Conservation (phyloP, 64 coral and sea anemone species). For the Hydrozoanthus tunicans region DNA sequence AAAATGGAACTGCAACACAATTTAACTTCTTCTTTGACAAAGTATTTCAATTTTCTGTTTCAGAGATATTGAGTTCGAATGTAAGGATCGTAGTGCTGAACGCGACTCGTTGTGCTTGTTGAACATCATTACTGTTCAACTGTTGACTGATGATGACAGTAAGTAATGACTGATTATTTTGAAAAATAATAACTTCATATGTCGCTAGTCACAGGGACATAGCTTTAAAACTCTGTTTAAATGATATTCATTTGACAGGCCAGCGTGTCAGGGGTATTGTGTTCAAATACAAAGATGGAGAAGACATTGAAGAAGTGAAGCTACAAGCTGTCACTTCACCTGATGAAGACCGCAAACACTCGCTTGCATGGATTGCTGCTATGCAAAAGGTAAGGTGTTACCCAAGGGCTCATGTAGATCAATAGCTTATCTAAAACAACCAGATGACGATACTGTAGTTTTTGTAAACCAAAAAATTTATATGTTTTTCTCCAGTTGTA, state of each 20-base stretch:
- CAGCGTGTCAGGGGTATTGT: conserved; percentile 73
- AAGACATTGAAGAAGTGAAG: conserved; percentile 67
- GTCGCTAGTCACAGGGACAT: no score
- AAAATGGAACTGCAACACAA: background rate
- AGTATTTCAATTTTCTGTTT: background rate
- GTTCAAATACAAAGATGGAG: conserved; percentile 86
- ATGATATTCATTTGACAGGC: background rate
- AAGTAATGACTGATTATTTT: background rate
- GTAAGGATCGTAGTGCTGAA: conserved; percentile 69
- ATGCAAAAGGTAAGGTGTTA: conserved; percentile 92
- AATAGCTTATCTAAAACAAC: no score
- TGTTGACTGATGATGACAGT: conserved; percentile 85
- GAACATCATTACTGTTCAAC: conserved; percentile 85
- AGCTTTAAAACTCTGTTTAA: background rate
- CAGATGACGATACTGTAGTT: no score
- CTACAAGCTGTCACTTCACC: conserved; percentile 66
- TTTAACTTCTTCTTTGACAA: background rate
- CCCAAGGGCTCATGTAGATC: no score
- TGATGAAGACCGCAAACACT: conserved; percentile 73
- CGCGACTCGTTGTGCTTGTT: conserved; percentile 78
- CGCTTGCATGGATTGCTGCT: conserved; percentile 86
- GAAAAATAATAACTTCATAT: no score
- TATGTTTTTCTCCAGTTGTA: no score
- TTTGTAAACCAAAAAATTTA: no score
- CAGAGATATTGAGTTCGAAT: conserved; percentile 88